Conservation (phyloP, 2,888 invertebrate genomes). For the Venusia cambrica region DNA sequence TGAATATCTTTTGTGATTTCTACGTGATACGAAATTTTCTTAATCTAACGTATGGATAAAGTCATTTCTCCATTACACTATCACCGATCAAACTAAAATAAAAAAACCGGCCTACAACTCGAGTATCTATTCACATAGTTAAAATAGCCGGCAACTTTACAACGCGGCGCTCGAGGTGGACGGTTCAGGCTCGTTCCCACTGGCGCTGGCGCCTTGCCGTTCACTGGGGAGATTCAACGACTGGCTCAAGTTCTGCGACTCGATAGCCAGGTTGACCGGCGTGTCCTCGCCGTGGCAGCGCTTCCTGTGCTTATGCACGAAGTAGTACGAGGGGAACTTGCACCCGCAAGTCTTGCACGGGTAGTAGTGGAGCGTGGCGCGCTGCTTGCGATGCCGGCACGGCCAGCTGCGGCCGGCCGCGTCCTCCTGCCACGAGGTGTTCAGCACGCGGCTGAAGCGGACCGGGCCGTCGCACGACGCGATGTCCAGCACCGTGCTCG, state of each 20-base stretch:
- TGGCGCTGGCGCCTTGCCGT: no score
- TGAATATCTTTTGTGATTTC: no score
- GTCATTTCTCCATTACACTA: constrained; percentile 31
- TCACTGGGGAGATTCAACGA: neutral
- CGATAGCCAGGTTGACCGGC: constrained; percentile 31
- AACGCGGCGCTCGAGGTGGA: constrained; percentile 50
- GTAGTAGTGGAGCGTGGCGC: constrained; percentile 92
- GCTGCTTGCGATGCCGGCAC: constrained; percentile 90
- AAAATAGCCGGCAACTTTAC: no score
- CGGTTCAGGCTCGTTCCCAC: constrained; percentile 38
- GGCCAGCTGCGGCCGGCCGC: constrained; percentile 88
- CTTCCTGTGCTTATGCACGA: constrained; percentile 95
- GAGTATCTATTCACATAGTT: no score
- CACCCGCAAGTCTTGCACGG: constrained; percentile 96
- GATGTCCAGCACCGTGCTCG: constrained; percentile 87
- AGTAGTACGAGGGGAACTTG: constrained; percentile 96
- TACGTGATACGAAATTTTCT: constrained; percentile 3
- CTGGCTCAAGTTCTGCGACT: constrained; percentile 9
- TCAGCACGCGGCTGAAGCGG: constrained; percentile 89
- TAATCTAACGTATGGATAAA: constrained; percentile 1
- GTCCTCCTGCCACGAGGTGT: constrained; percentile 85
- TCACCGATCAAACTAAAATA: no score
- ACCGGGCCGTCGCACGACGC: constrained; percentile 96
- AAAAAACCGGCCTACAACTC: no score
- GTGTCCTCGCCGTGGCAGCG: constrained; percentile 88